Evolutionary conservation across 1,140 invertebrate genomes (phyloP).

Genomic region (Trinorchestia longiramus): DNA sequence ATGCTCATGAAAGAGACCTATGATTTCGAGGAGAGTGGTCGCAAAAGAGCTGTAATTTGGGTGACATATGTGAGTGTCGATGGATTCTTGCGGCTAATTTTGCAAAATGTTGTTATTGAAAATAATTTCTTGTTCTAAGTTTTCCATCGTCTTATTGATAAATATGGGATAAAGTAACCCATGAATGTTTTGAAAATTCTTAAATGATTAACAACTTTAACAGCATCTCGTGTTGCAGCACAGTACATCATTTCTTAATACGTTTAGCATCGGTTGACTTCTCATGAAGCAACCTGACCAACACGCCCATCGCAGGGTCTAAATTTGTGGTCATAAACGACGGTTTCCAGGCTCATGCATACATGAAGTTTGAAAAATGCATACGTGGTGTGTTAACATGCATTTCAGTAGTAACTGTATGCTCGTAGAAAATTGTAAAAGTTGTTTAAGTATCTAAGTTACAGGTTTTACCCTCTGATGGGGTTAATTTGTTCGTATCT

Average conservation of each 20-base stretch:
- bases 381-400: too few relatives aligned
- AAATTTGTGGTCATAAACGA: too few relatives aligned
- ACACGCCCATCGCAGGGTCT: too few relatives aligned
- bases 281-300: too few relatives aligned
- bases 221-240: not conserved
- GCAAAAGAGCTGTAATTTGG: not conserved
- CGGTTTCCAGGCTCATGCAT: too few relatives aligned
- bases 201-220: too few relatives aligned
- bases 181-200: not conserved
- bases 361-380: too few relatives aligned
- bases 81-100: not conserved
- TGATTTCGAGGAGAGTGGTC: not conserved
- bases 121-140: not conserved
- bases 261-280: not conserved
- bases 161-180: not conserved
- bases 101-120: not conserved
- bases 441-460: too few relatives aligned
- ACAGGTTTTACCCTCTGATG: too few relatives aligned
- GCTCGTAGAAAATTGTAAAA: too few relatives aligned
- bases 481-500: too few relatives aligned
- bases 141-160: not conserved
- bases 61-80: not conserved
- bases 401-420: too few relatives aligned
- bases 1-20: not conserved
- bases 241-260: not conserved